Percentiles rank a stretch among this genome's conserved stretches.
Conservation (phyloP, 2,113 vertebrate genomes). For the Heterochromis multidens region DNA sequence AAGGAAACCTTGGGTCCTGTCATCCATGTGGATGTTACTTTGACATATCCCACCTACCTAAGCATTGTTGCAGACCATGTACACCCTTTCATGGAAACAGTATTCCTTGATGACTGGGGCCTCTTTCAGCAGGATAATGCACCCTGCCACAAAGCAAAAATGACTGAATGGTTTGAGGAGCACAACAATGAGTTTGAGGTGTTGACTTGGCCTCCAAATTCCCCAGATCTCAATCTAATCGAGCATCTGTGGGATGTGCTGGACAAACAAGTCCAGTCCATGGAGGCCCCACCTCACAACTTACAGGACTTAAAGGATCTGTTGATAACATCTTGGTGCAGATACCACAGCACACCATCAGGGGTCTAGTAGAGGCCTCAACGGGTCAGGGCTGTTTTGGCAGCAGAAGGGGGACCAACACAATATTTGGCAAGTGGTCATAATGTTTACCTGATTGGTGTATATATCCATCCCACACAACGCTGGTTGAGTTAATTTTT, state of each 20-base stretch:
- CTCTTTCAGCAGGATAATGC: too few species aligned
- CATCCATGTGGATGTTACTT: too few species aligned
- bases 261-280: not conserved
- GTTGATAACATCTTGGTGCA: not conserved
- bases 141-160: too few species aligned
- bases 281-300: not conserved
- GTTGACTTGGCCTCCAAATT: not conserved
- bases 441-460: not conserved
- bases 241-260: not conserved
- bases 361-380: not conserved
- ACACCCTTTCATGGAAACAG: too few species aligned
- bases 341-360: not conserved
- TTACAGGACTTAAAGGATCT: not conserved
- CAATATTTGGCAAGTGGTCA: not conserved
- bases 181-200: not conserved
- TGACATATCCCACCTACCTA: too few species aligned
- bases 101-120: too few species aligned
- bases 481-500: not conserved
- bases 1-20: too few species aligned
- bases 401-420: not conserved
- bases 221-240: not conserved
- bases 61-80: too few species aligned
- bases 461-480: not conserved
- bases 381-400: not conserved
- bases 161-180: not conserved